Conservation (phyloP, 1,140 invertebrate species). For the Meloidogyne chitwoodi region DNA sequence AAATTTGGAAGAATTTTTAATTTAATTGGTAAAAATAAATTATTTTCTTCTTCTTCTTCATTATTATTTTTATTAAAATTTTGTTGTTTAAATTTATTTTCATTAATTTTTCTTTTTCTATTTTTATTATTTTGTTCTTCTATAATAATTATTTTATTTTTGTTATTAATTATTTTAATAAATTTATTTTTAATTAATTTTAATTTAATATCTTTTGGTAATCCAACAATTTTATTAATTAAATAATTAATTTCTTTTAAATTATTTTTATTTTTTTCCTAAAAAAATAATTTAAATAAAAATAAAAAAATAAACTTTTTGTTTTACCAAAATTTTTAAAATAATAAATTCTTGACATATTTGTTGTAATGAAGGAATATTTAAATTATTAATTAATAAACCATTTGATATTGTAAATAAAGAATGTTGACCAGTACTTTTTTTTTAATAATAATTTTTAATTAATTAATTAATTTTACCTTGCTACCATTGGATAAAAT, state of each 20-base stretch:
- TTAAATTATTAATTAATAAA: not conserved
- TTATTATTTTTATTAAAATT: not conserved
- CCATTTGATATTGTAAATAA: constrained; percentile 7
- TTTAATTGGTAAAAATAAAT: not conserved
- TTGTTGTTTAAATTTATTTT: not conserved
- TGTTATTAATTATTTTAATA: not conserved
- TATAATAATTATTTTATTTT: not conserved
- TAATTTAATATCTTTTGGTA: not conserved
- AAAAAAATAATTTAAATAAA: not conserved
- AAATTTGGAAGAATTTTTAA: not conserved
- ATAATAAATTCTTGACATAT: not conserved
- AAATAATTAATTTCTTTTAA: not conserved
- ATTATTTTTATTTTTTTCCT: not conserved
- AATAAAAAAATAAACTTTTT: not conserved
- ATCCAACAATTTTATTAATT: not conserved
- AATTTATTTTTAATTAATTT: not conserved
- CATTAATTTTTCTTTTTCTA: not conserved
- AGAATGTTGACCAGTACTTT: constrained; percentile 15
- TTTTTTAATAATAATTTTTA: not conserved
- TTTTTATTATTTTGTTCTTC: not conserved
- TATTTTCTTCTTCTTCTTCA: not conserved
- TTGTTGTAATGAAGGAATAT: not conserved
- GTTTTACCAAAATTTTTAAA: not conserved
- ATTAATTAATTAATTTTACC: constrained; percentile 14
- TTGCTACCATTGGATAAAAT: constrained; percentile 42